Evolutionary conservation across 2,113 vertebrate species (phyloP).

Genomic region (Ornithorhynchus anatinus): DNA sequence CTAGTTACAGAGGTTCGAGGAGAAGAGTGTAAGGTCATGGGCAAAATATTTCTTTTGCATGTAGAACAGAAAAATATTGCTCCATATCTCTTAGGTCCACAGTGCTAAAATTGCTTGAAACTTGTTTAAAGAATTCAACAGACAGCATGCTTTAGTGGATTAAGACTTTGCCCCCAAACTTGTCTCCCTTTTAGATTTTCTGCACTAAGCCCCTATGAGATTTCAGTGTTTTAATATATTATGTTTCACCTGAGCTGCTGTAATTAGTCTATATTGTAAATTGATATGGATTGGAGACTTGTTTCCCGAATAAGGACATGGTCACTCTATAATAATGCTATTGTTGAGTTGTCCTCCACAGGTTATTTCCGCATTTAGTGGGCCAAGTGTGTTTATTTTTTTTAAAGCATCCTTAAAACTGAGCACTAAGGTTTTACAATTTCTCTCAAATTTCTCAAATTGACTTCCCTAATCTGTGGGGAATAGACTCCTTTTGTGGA

Average conservation of each 20-base stretch:
- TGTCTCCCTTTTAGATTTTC: neutral
- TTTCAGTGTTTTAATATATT: neutral
- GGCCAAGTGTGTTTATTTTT: neutral
- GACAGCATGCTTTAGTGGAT: neutral
- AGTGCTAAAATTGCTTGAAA: neutral
- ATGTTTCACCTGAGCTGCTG: neutral
- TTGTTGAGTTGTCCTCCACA: neutral
- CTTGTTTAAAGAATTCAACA: neutral
- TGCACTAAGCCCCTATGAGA: neutral
- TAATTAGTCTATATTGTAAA: neutral
- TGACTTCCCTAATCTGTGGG: slow-evolving; percentile 26
- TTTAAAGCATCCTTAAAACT: rapidly evolving
- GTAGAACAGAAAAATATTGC: neutral
- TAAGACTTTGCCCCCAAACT: too few relatives aligned
- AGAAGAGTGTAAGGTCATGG: neutral
- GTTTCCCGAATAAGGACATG: neutral
- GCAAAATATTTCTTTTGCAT: neutral
- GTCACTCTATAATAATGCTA: rapidly evolving
- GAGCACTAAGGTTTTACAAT: neutral
- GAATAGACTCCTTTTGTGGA: slow-evolving; percentile 11
- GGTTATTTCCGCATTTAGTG: neutral
- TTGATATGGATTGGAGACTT: neutral
- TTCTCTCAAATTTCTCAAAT: slow-evolving; percentile 6
- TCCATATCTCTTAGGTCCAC: neutral
- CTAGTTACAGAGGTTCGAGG: neutral